Base-by-base conservation (phyloP, 2,888 invertebrate genomes). In the Melinaea menophilus region DNA sequence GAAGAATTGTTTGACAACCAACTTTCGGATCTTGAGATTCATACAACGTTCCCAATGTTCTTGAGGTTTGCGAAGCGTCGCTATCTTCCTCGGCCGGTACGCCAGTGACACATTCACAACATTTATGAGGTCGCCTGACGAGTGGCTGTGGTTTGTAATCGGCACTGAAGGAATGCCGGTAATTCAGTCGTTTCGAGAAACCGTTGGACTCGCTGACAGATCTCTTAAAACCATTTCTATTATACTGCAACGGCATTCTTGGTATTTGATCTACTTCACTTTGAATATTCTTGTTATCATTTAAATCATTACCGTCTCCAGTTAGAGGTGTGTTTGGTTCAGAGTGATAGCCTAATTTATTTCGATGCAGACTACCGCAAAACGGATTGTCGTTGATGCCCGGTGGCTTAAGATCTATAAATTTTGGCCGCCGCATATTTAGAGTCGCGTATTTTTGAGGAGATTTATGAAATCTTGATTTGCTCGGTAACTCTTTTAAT, bases 21-120 rank as follows among this genome's bases (percentile, higher is more conserved):
- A 94, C 91, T 82, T 94, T 93, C n/a, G 93, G 92, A 78, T 95
- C 94, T 79, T 92, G 88, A 64, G 90, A 81, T 79, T 91, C 91
- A 69, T 91, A 91, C 57, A 91, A 78, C 41, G 91, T 91, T 57
- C 89, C 89, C 66, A 91, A 76, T 45, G 85, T 87, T 85, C 93
- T 77, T 2, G 88, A 81, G 2, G 80, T 76, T 34, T 81, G 73
- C 77, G 85, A 72, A 79, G 81, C 73, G 59, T 79, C 80, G 41
- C 73, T 65, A 58, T 81, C 79, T 64, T 84, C 81, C 77, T 85
- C 91, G 65, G 82, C 85, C 41, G 86, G 82, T 74, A 89, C 80
- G 56, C 91, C 91, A 63, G 91, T 91, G 63, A 91, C 71, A 74
- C 91, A 91, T 74, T 91, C 91, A 67, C 91, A 91, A 69, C 91